Evolutionary conservation across 2,888 invertebrate species (phyloP), one percentile per base, ranked within the genome.

Genomic region (Agrilus biguttatus): DNA sequence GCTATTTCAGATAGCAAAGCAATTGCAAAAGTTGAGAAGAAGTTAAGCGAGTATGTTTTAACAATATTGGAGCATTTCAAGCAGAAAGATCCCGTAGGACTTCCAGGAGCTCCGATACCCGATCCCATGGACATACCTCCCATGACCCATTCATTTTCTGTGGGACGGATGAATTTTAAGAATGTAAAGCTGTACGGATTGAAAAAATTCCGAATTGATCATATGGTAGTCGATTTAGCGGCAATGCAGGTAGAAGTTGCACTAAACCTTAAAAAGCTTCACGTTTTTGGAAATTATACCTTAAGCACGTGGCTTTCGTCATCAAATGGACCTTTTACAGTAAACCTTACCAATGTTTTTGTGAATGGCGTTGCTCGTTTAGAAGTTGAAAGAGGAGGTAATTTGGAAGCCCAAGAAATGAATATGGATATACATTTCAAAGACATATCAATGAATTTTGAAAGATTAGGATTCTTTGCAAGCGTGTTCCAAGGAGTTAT

Each of bases 61-160:
- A 69, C 71, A 7, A 68, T 87, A 8, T 57, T 90, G 34, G 79
- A 83, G 44, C 87, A 89, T 59, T 89, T 81, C 63, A 83, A 88
- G 61, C 77, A 86, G 56, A 72, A 77, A 13, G 82, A 88, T 62
- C 87, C 87, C 0, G 68, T 84, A 5, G 87, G 87, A 6, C 59
- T 89, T n/a, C 89, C 89, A 0, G 83, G 83, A 1, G 79, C 77
- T 0, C 76, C 80, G 1, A 73, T 90, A 41, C 83, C 84, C 0
- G 89, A 90, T 58, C 90, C 91, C 0, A 78, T 86, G 68, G 66
- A 73, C 1, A 78, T 89, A 19, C 87, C 87, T 0, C 78, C 84
- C 51, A 78, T 84, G 66, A 77, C 74, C 43, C 80, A 83, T 53
- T 77, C 79, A 3, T 71, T 87, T 49, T 78, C 80, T 1, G 70